Conservation (phyloP, 2,113 vertebrate species). For the Callocephalon fimbriatum region DNA sequence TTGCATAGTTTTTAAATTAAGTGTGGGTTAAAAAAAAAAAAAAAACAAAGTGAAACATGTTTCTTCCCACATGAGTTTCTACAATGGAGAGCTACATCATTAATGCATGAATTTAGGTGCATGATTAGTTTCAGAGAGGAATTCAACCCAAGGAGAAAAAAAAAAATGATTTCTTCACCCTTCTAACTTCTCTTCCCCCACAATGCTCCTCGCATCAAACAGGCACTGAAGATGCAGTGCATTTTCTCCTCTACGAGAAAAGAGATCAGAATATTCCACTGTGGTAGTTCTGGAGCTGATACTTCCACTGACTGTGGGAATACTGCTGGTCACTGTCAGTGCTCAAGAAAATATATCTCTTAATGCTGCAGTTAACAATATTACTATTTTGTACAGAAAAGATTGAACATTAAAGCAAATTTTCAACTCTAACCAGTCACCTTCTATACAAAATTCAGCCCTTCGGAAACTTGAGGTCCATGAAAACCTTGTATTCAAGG, state of each 20-base stretch:
- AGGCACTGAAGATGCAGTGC: neutral
- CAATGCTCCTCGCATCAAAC: neutral
- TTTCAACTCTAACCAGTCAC: neutral
- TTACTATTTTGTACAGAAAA: neutral
- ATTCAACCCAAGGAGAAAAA: neutral
- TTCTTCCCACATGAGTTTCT: conserved; percentile 8
- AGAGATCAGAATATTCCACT: neutral
- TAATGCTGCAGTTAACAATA: neutral
- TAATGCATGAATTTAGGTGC: neutral
- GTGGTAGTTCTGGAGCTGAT: neutral
- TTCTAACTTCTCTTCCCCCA: conserved; percentile 12
- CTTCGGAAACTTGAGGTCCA: neutral
- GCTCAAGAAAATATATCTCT: neutral
- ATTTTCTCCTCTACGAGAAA: neutral
- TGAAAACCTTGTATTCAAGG: neutral
- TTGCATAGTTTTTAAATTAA: conserved; percentile 29
- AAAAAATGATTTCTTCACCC: neutral
- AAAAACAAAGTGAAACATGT: neutral
- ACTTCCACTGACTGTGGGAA: neutral
- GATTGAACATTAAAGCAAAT: neutral
- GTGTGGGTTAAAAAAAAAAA: neutral
- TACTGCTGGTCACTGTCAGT: neutral
- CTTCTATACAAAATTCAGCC: neutral
- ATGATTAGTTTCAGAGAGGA: neutral
- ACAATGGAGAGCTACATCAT: neutral